These are phyloP conservation scores for Tanytarsus gracilentus DNA, from an alignment of 2,888 invertebrate genomes.

Conservation along the genomic window DNA sequence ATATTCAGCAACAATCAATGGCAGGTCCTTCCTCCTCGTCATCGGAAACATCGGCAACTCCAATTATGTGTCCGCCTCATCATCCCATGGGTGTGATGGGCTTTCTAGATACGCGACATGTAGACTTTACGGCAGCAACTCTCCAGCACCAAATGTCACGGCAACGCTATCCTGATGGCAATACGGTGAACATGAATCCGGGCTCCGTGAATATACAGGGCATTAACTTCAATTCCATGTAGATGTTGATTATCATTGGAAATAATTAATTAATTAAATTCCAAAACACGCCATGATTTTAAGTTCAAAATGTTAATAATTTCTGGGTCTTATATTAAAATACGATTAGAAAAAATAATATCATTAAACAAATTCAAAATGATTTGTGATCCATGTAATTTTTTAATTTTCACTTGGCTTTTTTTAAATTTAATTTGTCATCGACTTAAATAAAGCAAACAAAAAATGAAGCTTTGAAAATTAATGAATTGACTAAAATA, in stretches of 20 bases:
- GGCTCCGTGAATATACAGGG: conserved; percentile 62
- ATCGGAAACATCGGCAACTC: conserved; percentile 46
- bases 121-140: conserved; percentile 52
- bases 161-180: conserved; percentile 43
- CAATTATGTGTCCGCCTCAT: conserved; percentile 53
- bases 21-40: conserved; percentile 40
- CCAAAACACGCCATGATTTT: conserved; percentile 6
- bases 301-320: conserved; percentile 5
- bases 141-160: conserved; percentile 52
- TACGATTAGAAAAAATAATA: background rate
- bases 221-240: conserved; percentile 69
- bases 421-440: too few relatives aligned
- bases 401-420: too few relatives aligned
- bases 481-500: too few relatives aligned
- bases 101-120: conserved; percentile 61
- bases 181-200: conserved; percentile 46
- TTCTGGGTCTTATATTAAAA: background rate
- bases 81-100: conserved; percentile 54
- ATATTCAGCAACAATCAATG: conserved; percentile 40
- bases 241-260: conserved; percentile 37
- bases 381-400: too few relatives aligned
- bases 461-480: too few relatives aligned
- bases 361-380: too few relatives aligned
- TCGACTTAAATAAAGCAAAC: too few relatives aligned
- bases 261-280: too few relatives aligned